phyloP scores from a whole-genome alignment of 2,113 vertebrate species.

The Haemorhous mexicanus region DNA sequence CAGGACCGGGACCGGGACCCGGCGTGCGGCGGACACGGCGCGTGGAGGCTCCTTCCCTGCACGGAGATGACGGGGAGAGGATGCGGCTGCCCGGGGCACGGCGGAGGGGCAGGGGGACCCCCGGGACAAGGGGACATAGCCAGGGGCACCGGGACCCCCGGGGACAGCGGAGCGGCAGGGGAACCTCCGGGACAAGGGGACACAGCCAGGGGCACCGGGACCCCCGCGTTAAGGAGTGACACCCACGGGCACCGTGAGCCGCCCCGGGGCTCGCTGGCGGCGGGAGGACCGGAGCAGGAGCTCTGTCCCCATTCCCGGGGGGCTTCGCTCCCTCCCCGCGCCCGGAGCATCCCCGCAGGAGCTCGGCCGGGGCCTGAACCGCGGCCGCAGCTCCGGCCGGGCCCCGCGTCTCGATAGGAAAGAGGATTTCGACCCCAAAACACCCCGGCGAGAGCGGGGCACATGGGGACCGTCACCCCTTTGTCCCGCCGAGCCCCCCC shows the following conservation, averaged over 20 bases:
- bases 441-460: neutral
- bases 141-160: neutral
- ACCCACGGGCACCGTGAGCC: neutral
- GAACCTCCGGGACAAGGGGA: neutral
- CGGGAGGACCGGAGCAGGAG: accelerated
- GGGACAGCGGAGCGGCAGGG: neutral
- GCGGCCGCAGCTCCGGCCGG: neutral
- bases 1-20: neutral
- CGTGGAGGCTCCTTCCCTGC: neutral
- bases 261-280: neutral
- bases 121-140: neutral
- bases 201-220: neutral
- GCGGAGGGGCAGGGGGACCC: neutral
- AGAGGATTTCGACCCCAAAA: neutral
- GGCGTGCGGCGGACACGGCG: neutral
- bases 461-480: neutral
- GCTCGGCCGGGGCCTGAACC: neutral
- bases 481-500: neutral
- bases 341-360: neutral
- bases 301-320: neutral
- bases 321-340: neutral
- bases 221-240: neutral
- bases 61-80: accelerated
- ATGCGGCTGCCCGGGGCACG: too few relatives aligned
- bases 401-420: neutral